phyloP scores from a whole-genome alignment of 2,888 invertebrate species.

The Agrochola lota region DNA sequence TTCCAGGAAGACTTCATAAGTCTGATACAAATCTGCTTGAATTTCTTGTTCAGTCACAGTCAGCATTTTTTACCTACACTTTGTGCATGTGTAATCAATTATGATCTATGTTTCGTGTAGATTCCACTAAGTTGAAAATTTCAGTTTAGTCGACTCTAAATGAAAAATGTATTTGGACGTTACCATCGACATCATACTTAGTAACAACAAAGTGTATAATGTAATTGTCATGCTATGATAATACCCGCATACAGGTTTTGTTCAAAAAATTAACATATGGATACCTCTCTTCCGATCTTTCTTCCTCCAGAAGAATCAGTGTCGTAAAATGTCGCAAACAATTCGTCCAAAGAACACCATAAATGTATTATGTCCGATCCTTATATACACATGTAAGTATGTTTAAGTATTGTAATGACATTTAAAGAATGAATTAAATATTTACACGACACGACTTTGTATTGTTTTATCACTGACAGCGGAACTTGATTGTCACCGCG shows the following conservation, averaged over 20 bases:
- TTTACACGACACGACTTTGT: constrained; percentile 71
- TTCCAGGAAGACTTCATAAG: not conserved
- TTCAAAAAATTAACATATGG: constrained; percentile 15
- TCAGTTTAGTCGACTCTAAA: not conserved
- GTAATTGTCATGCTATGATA: constrained; percentile 3
- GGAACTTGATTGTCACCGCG: constrained; percentile 71
- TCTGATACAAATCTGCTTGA: not conserved
- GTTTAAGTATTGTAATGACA: constrained; percentile 69
- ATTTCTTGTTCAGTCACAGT: not conserved
- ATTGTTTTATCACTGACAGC: constrained; percentile 68
- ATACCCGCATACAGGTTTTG: constrained; percentile 26
- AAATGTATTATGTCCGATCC: constrained; percentile 52
- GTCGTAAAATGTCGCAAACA: constrained; percentile 53
- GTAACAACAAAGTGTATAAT: not conserved
- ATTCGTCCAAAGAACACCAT: constrained; percentile 55
- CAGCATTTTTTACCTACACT: not conserved
- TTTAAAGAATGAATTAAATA: constrained; percentile 74
- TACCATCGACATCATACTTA: not conserved
- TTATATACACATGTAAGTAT: constrained; percentile 60
- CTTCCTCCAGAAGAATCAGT: constrained; percentile 47
- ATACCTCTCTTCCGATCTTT: not conserved
- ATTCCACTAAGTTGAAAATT: not conserved
- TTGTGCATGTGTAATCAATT: not conserved
- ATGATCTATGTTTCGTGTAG: not conserved
- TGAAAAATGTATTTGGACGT: not conserved